These are phyloP conservation scores for Amphipyra berbera DNA, from an alignment of 2,888 invertebrate genomes.

Conservation along the genomic window DNA sequence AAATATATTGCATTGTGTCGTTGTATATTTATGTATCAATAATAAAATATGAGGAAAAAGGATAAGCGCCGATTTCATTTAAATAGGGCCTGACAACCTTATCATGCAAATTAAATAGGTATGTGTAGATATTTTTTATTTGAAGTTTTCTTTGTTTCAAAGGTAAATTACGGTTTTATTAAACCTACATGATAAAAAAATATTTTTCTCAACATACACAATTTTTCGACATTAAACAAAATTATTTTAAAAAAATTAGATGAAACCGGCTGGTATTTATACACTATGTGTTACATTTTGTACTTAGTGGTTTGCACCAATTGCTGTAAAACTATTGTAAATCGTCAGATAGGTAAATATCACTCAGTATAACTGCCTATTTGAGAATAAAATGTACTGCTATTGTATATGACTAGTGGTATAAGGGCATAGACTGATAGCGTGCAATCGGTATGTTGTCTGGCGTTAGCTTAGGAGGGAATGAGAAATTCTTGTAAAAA, in stretches of 20 bases:
- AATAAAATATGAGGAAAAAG: constrained; percentile 69
- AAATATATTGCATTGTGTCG: constrained; percentile 86
- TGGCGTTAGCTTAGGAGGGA: constrained; percentile 6
- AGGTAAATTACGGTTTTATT: constrained; percentile 14
- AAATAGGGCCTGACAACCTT: constrained; percentile 38
- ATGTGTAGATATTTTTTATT: constrained; percentile 16
- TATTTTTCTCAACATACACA: no score
- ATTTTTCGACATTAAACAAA: no score
- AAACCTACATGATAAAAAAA: no score
- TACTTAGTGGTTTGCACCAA: constrained; percentile 75
- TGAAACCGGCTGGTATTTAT: constrained; percentile 44
- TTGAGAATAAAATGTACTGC: constrained; percentile 77
- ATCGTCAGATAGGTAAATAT: constrained; percentile 68
- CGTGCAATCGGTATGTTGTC: constrained; percentile 22
- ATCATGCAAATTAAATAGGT: constrained; percentile 39
- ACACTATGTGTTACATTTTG: constrained; percentile 67
- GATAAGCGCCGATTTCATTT: constrained; percentile 57
- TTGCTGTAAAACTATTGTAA: constrained; percentile 61
- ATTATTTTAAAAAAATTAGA: constrained; percentile 17
- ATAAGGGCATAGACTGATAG: constrained; percentile 67
- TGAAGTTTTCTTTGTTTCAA: constrained; percentile 46
- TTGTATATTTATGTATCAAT: constrained; percentile 81
- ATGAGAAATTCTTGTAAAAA: not conserved
- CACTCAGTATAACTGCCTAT: constrained; percentile 72
- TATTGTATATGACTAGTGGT: constrained; percentile 84